Conservation (phyloP, 2,797 vertebrate species). For the Gymnoscopelus braueri region DNA sequence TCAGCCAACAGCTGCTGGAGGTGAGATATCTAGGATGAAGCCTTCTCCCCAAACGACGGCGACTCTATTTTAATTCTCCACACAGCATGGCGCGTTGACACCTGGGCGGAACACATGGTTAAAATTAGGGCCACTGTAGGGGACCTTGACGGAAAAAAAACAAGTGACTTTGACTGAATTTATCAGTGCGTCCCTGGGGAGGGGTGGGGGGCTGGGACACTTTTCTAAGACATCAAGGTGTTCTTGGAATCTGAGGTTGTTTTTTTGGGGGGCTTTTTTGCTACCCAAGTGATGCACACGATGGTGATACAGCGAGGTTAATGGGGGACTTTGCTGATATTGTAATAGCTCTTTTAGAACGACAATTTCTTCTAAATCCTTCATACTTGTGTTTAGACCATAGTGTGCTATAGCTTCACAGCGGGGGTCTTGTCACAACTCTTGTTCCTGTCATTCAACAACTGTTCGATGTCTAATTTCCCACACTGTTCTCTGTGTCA, state of each 20-base stretch:
- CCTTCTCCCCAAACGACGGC: slow-evolving; percentile 62
- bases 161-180: slow-evolving; percentile 72
- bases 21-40: slow-evolving; percentile 72
- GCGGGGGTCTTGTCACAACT: too few species aligned
- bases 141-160: slow-evolving; percentile 67
- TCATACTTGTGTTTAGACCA: too few species aligned
- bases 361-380: too few species aligned
- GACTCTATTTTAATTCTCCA: slow-evolving; percentile 73
- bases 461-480: too few species aligned
- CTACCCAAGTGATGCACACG: too few species aligned
- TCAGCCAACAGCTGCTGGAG: slow-evolving; percentile 68
- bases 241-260: neutral
- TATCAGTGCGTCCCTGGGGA: slow-evolving; percentile 41
- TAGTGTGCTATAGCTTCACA: too few species aligned
- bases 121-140: slow-evolving; percentile 69
- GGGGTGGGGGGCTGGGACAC: neutral
- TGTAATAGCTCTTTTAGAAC: too few species aligned
- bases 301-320: too few species aligned
- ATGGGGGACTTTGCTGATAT: too few species aligned
- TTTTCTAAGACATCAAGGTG: slow-evolving; percentile 13
- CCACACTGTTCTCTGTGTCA: too few species aligned
- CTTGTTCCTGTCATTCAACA: too few species aligned
- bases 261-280: too few species aligned
- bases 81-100: slow-evolving; percentile 65
- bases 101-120: slow-evolving; percentile 64